Percentiles rank a stretch among this genome's conserved stretches.
Evolutionary conservation across 2,797 vertebrate species (phyloP).

Genomic region (Sebastes kiyomatsui): DNA sequence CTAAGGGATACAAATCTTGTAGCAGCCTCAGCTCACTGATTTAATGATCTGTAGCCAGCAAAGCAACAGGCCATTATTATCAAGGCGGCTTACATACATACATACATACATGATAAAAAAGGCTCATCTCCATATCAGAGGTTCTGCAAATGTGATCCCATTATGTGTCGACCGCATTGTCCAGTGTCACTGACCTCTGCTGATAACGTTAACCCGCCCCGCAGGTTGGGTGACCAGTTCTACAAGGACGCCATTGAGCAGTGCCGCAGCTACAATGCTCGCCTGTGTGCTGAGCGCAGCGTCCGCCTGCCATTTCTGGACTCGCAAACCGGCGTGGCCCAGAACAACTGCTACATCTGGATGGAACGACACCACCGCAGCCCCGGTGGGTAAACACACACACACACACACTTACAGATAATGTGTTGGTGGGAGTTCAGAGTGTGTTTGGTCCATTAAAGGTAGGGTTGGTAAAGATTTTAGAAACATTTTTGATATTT

Average conservation of each 20-base stretch:
- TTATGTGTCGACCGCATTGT: neutral
- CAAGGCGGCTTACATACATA: neutral
- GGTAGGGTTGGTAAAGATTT: too few relatives aligned
- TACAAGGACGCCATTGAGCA: slow-evolving; percentile 98
- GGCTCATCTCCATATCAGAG: slow-evolving; percentile 1
- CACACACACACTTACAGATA: neutral
- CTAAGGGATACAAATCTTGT: slow-evolving; percentile 5
- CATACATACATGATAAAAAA: neutral
- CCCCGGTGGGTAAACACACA: slow-evolving; percentile 83
- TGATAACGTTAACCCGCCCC: slow-evolving; percentile 7
- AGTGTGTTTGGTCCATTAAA: neutral
- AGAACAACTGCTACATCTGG: slow-evolving; percentile 99
- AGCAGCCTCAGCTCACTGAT: slow-evolving; percentile 1
- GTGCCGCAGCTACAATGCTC: slow-evolving; percentile 96
- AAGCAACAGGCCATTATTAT: slow-evolving; percentile 19
- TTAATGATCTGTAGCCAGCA: slow-evolving; percentile 19
- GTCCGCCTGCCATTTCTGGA: slow-evolving; percentile 96
- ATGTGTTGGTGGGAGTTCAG: neutral
- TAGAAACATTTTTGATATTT: too few relatives aligned
- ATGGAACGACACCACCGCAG: slow-evolving; percentile 97
- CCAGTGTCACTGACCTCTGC: slow-evolving; percentile 34
- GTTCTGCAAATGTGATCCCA: neutral
- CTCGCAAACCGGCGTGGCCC: slow-evolving; percentile 95
- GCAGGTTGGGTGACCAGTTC: slow-evolving; percentile 96
- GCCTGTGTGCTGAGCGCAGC: slow-evolving; percentile 94